A percentile compares a stretch with the other conserved stretches of the same genome.
Evolutionary conservation across 1,140 invertebrate genomes (phyloP).

Genomic region (Drosophila truncata): DNA sequence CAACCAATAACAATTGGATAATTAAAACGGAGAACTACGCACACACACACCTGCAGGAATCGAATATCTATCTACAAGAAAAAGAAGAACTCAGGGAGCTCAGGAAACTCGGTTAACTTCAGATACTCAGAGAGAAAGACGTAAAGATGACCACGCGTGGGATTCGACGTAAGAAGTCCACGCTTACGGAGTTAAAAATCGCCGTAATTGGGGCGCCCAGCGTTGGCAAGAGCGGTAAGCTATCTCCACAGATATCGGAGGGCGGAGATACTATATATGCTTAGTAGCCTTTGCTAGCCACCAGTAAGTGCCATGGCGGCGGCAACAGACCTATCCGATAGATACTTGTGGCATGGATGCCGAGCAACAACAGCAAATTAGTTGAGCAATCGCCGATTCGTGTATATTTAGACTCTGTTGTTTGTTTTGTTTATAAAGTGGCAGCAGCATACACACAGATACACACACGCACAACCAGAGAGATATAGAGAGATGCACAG

Average conservation of each 20-base stretch:
- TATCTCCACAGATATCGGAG: constrained; percentile 7
- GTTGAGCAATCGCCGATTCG: constrained; percentile 78
- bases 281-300: constrained; percentile 9
- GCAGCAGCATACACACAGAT: constrained; percentile 63
- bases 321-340: constrained; percentile 28
- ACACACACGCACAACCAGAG: constrained; percentile 16
- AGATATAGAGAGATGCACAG: constrained; percentile 7
- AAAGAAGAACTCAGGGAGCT: constrained; percentile 62
- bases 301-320: constrained; percentile 17
- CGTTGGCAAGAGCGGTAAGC: constrained; percentile 94
- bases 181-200: constrained; percentile 94
- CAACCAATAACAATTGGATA: constrained; percentile 49
- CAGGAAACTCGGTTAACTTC: not conserved
- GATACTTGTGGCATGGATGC: constrained; percentile 49
- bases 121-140: constrained; percentile 17
- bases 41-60: constrained; percentile 58
- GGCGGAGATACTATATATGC: not conserved
- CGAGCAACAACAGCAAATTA: constrained; percentile 81
- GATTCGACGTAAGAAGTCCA: constrained; percentile 94
- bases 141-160: constrained; percentile 88
- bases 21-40: constrained; percentile 59
- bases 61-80: constrained; percentile 7
- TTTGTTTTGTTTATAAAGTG: constrained; percentile 84
- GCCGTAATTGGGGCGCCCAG: constrained; percentile 93
- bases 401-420: constrained; percentile 80